Conservation (phyloP, 2,888 invertebrate genomes). For the Epirrhoe alternata region DNA sequence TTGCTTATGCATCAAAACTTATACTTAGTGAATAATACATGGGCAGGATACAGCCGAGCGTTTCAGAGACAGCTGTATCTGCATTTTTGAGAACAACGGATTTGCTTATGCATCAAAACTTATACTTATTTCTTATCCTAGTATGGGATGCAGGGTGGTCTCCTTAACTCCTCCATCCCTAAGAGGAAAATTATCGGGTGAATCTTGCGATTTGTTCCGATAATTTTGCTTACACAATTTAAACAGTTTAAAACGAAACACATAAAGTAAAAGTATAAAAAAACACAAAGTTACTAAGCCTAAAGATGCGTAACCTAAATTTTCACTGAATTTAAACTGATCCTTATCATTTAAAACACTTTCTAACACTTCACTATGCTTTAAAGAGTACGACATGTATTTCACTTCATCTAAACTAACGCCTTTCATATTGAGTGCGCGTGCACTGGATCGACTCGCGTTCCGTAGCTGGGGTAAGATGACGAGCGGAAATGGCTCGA, state of each 20-base stretch:
- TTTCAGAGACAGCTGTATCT: no score
- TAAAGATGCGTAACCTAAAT: background rate
- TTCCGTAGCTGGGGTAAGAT: constrained; percentile 1
- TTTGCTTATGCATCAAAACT: no score
- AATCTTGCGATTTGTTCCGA: constrained; percentile 9
- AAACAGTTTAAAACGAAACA: background rate
- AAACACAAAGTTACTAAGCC: constrained; percentile 1
- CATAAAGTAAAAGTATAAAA: background rate
- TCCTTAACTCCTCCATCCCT: constrained; percentile 1
- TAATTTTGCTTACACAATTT: constrained; percentile 1
- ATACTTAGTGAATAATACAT: no score
- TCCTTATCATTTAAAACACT: background rate
- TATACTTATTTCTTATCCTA: no score
- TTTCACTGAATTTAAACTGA: constrained; percentile 1
- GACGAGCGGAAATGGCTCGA: background rate
- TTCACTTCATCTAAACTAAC: constrained; percentile 6
- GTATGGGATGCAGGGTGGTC: no score
- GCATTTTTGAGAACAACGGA: no score
- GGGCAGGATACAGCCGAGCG: no score
- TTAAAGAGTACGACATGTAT: constrained; percentile 2
- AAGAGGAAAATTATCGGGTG: constrained; percentile 15
- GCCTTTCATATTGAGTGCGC: constrained; percentile 2
- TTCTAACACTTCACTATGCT: constrained; percentile 8
- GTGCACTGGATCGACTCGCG: background rate
- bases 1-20: no score